These are phyloP conservation scores for Ictalurus furcatus DNA, from an alignment of 2,113 vertebrate species.

Conservation along the genomic window DNA sequence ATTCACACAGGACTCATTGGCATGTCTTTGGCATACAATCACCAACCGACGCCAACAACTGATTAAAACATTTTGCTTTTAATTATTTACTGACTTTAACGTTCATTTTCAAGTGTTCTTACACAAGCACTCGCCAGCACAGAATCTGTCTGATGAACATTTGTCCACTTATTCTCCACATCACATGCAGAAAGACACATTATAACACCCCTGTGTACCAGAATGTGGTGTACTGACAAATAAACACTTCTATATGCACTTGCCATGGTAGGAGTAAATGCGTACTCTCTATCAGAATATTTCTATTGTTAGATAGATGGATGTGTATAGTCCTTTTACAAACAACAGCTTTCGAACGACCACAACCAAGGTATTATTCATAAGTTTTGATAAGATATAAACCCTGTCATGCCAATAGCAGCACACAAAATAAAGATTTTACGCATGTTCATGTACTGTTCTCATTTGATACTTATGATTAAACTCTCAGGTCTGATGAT, in stretches of 20 bases:
- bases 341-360: no score
- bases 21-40: slow-evolving; percentile 32
- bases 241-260: not conserved
- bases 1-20: slow-evolving; percentile 13
- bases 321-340: not conserved
- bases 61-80: slow-evolving; percentile 31
- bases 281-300: not conserved
- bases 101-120: slow-evolving; percentile 23
- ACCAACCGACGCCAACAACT: slow-evolving; percentile 16
- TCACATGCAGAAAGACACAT: slow-evolving; percentile 2
- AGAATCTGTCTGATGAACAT: slow-evolving; percentile 5
- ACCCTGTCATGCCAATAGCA: not conserved
- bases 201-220: not conserved
- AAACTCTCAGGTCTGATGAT: slow-evolving; percentile 6
- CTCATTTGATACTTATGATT: slow-evolving; percentile 1
- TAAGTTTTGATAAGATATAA: not conserved
- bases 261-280: not conserved
- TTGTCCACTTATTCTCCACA: slow-evolving; percentile 20
- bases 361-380: not conserved
- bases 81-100: slow-evolving; percentile 28
- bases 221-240: not conserved
- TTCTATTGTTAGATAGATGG: not conserved
- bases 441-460: not conserved
- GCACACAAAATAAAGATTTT: not conserved
- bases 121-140: slow-evolving; percentile 17